A percentile compares a stretch with the other conserved stretches of the same genome.
Conservation (phyloP, 2,113 vertebrate species). For the Chaetops frenatus region DNA sequence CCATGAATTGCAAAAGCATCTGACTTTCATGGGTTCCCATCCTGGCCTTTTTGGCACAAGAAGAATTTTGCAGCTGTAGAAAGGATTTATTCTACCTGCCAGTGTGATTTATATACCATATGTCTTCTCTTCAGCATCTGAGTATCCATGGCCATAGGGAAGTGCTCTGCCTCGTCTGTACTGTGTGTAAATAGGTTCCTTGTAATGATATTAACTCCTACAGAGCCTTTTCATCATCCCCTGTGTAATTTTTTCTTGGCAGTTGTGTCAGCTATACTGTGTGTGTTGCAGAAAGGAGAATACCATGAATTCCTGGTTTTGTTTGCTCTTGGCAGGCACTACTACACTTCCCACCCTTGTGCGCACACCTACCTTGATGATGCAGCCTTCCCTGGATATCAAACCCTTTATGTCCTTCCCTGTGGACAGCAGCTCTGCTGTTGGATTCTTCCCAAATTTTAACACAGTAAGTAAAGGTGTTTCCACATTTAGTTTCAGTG, state of each 20-base stretch:
- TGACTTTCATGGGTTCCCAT: neutral
- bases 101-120: slow-evolving; percentile 40
- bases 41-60: slow-evolving; percentile 16
- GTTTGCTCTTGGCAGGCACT: slow-evolving; percentile 78
- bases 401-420: slow-evolving; percentile 91
- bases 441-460: slow-evolving; percentile 95
- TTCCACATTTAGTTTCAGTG: slow-evolving; percentile 21
- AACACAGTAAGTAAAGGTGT: slow-evolving; percentile 84
- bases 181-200: slow-evolving; percentile 10
- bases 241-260: neutral
- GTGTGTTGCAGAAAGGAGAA: neutral
- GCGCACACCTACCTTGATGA: slow-evolving; percentile 83
- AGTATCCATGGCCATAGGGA: neutral
- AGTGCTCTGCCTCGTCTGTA: slow-evolving; percentile 5
- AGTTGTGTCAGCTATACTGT: neutral
- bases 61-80: neutral
- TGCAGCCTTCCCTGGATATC: slow-evolving; percentile 87
- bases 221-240: neutral
- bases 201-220: slow-evolving; percentile 3
- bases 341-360: slow-evolving; percentile 83
- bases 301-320: slow-evolving; percentile 59
- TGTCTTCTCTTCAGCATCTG: neutral
- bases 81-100: slow-evolving; percentile 27
- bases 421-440: slow-evolving; percentile 84
- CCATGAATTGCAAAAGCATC: slow-evolving; percentile 16